Base-by-base conservation (phyloP, 2,113 vertebrate species). In the Cavia aperea region DNA sequence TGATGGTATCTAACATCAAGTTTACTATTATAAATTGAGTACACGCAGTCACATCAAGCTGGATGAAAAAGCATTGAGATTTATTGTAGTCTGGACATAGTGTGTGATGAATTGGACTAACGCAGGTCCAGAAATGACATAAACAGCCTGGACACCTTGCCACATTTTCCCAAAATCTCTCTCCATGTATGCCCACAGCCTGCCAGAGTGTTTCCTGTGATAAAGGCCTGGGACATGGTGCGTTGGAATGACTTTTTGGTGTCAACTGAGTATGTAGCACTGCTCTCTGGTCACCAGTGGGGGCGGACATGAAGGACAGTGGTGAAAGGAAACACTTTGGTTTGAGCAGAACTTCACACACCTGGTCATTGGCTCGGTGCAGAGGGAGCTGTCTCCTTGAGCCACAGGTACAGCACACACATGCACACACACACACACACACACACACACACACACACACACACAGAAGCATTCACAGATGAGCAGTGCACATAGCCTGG, bases 231-330 rank as follows among this genome's bases (percentile, higher is more conserved):
- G 26, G 5, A 33, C 33, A 15, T 33, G 23, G 2, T 33, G 26
- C 29, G 46, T 16, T 58, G 31, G 12, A 24, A 5, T 21, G 31
- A 4, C 12, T 2, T 49, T 36, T 39, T 36, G 14, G 10, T 82
- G 19, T 54, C 19, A 29, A 9, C 6, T 4, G 2, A 31, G 81
- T 70, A 49, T 21, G 29, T 4, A 62, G 21, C 7, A 46, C 0
- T 73, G 23, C 9, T 66, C 39, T 23, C 1, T 54, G 16, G 16
- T 29, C 8, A 14, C 12, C 5, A 14, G 23, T 15, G 4, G 26
- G 83, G 5, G 3, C 3, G 21, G 5, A 2, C 4, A 3, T 16
- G 60, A 23, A 81, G 29, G 51, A 19, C 14, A 49, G 0, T 14
- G 24, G 18, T n/a, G 49, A 62, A 86, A 84, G n/a, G 4, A 60